phyloP scores from a whole-genome alignment of 1,140 invertebrate species.

The Rhyzopertha dominica region DNA sequence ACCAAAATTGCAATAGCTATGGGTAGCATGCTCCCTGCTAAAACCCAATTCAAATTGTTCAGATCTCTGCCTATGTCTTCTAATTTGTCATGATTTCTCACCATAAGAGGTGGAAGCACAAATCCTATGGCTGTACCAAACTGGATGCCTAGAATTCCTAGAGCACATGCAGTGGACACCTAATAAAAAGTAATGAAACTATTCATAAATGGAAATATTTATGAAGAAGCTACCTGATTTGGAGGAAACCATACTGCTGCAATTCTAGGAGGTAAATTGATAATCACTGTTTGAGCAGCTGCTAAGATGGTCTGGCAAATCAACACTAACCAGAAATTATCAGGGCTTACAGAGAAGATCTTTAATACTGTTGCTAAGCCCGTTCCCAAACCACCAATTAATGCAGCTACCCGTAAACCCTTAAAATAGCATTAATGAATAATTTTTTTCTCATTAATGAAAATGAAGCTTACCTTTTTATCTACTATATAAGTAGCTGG shows the following conservation, averaged over 20 bases:
- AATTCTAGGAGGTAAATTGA: slow-evolving; percentile 66
- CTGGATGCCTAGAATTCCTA: slow-evolving; percentile 77
- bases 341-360: slow-evolving; percentile 53
- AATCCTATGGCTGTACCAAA: slow-evolving; percentile 50
- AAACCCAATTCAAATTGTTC: slow-evolving; percentile 9
- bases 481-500: slow-evolving; percentile 31
- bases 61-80: slow-evolving; percentile 43
- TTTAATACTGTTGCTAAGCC: slow-evolving; percentile 71
- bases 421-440: slow-evolving; percentile 21
- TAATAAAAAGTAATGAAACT: slow-evolving; percentile 16
- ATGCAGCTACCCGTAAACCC: slow-evolving; percentile 42
- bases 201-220: no score
- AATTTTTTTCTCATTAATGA: no score
- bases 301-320: slow-evolving; percentile 65
- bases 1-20: slow-evolving; percentile 19
- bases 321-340: slow-evolving; percentile 60
- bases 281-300: slow-evolving; percentile 60
- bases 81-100: slow-evolving; percentile 45
- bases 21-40: slow-evolving; percentile 19
- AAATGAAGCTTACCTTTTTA: slow-evolving; percentile 26
- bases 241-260: slow-evolving; percentile 57
- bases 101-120: slow-evolving; percentile 45
- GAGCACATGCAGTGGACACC: slow-evolving; percentile 66
- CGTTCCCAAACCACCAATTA: slow-evolving; percentile 41
- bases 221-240: slow-evolving; percentile 66